phyloP scores from a whole-genome alignment of 2,888 invertebrate genomes.

The Drosophila stalkeri region DNA sequence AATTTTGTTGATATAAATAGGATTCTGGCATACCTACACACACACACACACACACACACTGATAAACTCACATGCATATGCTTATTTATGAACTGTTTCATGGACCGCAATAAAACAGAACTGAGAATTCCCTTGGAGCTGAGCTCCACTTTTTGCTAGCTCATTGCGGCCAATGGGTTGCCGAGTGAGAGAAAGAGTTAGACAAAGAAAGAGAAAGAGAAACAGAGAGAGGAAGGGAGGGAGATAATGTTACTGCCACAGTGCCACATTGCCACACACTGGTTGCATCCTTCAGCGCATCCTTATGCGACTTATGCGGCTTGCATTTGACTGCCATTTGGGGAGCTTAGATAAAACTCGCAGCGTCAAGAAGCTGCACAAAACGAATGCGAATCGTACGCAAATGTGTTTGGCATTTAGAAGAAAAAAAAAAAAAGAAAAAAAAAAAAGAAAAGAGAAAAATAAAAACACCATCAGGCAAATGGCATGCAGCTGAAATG shows the following conservation, averaged over 20 bases:
- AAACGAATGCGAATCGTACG: slow-evolving; percentile 22
- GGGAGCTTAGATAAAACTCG: slow-evolving; percentile 68
- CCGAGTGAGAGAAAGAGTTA: not conserved
- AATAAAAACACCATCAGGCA: not conserved
- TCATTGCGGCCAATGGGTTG: slow-evolving; percentile 54
- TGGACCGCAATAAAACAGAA: slow-evolving; percentile 73
- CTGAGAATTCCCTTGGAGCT: slow-evolving; percentile 46
- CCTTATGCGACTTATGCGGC: slow-evolving; percentile 68
- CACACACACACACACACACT: slow-evolving; percentile 20
- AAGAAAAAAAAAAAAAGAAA: not conserved
- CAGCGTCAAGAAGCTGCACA: slow-evolving; percentile 46
- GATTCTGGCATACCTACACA: slow-evolving; percentile 26
- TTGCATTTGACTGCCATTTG: slow-evolving; percentile 76
- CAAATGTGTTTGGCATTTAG: slow-evolving; percentile 11
- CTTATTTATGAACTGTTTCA: slow-evolving; percentile 74
- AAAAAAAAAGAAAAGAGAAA: not conserved
- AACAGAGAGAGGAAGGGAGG: not conserved
- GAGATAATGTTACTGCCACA: slow-evolving; percentile 62
- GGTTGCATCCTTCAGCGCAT: slow-evolving; percentile 52
- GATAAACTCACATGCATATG: slow-evolving; percentile 30
- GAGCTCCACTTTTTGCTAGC: slow-evolving; percentile 38
- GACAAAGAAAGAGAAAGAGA: not conserved
- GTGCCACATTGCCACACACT: slow-evolving; percentile 25
- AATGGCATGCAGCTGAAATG: slow-evolving; percentile 21
- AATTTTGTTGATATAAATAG: slow-evolving; percentile 63